Base-by-base conservation (phyloP, 30 jellyfish, hydroid and myxozoan genomes). In the Cassiopea xamachana region DNA sequence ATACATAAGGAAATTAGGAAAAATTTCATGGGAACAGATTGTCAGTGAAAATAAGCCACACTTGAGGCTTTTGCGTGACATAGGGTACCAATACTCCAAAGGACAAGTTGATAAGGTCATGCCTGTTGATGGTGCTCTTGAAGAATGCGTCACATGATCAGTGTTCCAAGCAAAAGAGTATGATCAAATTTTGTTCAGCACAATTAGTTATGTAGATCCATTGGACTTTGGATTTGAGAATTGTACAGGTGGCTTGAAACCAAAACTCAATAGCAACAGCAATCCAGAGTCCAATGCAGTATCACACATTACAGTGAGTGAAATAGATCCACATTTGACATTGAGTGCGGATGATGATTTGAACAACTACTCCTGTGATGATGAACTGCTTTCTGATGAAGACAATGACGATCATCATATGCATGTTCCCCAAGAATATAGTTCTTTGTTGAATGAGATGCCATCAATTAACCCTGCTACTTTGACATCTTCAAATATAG, bases 61-160 rank as follows among this genome's bases (percentile, higher is more conserved):
- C 27, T 58, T 85, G 15, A 73, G 70, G 70, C 80, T 85, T 9
- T 75, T 85, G 80, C 51, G 93, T 27, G 87, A 75, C 69, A 85
- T 85, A 44, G 93, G 93, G 19, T 85, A 73, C 48, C 91, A 82
- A 47, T 58, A 80, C 58, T 75, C 73, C 1, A 68, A 82, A 46
- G 91, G 91, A 10, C 72, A 82, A 46, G 0, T 82, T 2, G 84
- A 82, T 48, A 82, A 82, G 45, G 69, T 82, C 18, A 69, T 69
- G 27, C 91, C 84, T n/a, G 91, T 82, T 82, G 91, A 82, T 62
- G 82, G 83, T 51, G 91, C 74, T 43, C 82, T 82, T 44, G 15
- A 82, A 4, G 83, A 62, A 58, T 59, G 69, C 14, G 19, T 73
- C 82, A 18, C 19, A 18, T 12, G 69, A 75, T 50, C 84, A 50